Conservation (phyloP, 2,888 invertebrate genomes). For the Callyntrura sp. region DNA sequence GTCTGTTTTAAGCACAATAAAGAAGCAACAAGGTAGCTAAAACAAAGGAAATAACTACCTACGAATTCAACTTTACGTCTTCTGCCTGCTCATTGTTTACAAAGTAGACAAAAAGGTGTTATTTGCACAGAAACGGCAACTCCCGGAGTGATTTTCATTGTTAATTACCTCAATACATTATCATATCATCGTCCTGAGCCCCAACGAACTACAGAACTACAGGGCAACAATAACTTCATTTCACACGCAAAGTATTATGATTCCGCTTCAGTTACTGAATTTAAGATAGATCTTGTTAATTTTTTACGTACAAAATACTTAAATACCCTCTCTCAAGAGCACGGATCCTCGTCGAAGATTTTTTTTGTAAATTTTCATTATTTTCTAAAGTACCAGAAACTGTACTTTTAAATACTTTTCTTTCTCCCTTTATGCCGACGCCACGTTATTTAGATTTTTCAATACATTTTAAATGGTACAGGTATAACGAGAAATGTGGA, state of each 20-base stretch:
- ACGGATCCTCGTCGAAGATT: not conserved
- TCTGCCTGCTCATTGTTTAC: not conserved
- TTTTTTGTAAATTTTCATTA: slow-evolving; percentile 10
- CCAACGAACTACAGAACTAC: not conserved
- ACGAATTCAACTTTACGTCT: no score
- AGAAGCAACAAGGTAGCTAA: no score
- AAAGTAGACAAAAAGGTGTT: not conserved
- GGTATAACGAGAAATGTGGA: slow-evolving; percentile 12
- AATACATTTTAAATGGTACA: not conserved
- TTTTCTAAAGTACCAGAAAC: slow-evolving; percentile 45
- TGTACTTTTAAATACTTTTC: slow-evolving; percentile 68
- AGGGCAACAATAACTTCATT: slow-evolving; percentile 47
- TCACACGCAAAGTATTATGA: not conserved
- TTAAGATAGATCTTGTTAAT: slow-evolving; percentile 32
- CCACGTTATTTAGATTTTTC: not conserved
- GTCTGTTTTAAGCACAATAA: no score
- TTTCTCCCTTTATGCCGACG: slow-evolving; percentile 51
- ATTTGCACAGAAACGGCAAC: slow-evolving; percentile 8
- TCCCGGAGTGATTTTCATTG: slow-evolving; percentile 34
- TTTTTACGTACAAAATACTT: not conserved
- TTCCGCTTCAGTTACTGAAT: not conserved
- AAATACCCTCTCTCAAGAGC: not conserved
- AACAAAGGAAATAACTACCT: no score
- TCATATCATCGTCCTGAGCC: not conserved
- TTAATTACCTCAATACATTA: not conserved